These are phyloP conservation scores for Orthonyx spaldingii DNA, from an alignment of 2,113 vertebrate species.

Conservation along the genomic window DNA sequence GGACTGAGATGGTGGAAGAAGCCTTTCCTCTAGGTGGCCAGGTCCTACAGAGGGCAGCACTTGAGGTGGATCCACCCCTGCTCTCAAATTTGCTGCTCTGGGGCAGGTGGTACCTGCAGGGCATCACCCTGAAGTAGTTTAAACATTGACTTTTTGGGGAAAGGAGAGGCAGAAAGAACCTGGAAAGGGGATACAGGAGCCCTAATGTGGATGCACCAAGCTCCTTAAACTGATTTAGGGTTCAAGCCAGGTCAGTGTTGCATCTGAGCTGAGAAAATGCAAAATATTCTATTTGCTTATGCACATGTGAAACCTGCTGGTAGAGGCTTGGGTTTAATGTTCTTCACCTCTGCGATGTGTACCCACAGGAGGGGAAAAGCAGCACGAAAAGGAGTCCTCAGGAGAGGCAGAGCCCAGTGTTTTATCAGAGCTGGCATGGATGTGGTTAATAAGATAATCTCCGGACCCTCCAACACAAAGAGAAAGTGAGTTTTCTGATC, in stretches of 20 bases:
- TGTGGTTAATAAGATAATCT: constrained; percentile 76
- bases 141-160: neutral
- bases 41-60: rapidly evolving
- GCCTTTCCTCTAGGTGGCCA: neutral
- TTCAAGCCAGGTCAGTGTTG: neutral
- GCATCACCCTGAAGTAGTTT: rapidly evolving
- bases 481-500: constrained; percentile 81
- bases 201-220: neutral
- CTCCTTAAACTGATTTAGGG: neutral
- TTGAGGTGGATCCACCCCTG: neutral
- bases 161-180: neutral
- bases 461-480: constrained; percentile 64
- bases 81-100: neutral
- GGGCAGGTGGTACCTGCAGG: neutral
- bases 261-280: neutral
- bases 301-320: neutral
- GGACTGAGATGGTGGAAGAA: neutral
- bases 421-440: constrained; percentile 30
- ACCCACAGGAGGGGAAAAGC: neutral
- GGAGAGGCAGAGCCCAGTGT: neutral
- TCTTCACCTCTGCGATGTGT: neutral
- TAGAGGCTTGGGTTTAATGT: neutral
- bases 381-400: neutral
- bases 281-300: neutral
- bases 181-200: neutral